Percentiles rank a stretch among this genome's conserved stretches.
phyloP scores from a whole-genome alignment of 2,113 vertebrate genomes.

The Probosciger aterrimus region DNA sequence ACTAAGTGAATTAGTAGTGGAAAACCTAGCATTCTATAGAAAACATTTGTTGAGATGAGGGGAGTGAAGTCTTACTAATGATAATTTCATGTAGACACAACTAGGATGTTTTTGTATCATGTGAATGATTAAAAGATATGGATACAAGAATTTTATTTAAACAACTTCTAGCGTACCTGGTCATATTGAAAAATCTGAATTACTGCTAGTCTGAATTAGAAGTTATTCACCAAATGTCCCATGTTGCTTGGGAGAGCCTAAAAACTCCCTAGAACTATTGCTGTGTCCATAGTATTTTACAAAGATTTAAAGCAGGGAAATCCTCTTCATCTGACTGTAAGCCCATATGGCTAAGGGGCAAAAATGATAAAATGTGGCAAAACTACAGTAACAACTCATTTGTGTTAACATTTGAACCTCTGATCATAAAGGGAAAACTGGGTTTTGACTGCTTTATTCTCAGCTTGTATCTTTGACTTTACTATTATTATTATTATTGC shows the following conservation, averaged over 20 bases:
- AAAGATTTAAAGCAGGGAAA: neutral
- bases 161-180: neutral
- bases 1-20: neutral
- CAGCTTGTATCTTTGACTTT: neutral
- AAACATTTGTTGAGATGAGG: neutral
- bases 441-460: neutral
- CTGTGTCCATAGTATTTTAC: neutral
- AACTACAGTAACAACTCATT: neutral
- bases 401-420: neutral
- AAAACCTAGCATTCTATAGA: neutral
- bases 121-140: neutral
- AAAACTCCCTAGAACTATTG: neutral
- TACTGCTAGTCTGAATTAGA: neutral
- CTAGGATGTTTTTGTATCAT: neutral
- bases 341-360: neutral
- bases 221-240: neutral
- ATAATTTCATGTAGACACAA: neutral
- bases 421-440: neutral
- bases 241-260: neutral
- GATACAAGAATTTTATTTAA: neutral
- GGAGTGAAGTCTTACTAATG: neutral
- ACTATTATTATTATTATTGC: neutral
- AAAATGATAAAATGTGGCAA: neutral
- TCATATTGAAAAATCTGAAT: neutral
- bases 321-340: neutral